phyloP scores from a whole-genome alignment of 2,888 invertebrate genomes.

The Junonia oenone region DNA sequence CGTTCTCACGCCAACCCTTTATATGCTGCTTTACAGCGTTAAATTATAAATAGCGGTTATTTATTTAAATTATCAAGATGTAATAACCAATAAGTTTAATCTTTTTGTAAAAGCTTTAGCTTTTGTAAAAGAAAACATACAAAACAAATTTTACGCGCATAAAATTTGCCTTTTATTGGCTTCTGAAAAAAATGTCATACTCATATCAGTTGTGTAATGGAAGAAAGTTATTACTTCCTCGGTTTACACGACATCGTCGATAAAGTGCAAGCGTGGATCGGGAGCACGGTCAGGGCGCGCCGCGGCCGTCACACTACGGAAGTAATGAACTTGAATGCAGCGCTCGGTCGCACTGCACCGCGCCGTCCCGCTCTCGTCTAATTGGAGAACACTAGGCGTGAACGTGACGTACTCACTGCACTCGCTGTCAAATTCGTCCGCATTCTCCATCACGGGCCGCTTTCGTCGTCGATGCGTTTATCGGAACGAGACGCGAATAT shows the following conservation, averaged over 20 bases:
- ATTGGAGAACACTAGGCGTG: conserved; percentile 57
- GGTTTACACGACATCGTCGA: conserved; percentile 37
- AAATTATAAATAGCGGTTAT: conserved; percentile 39
- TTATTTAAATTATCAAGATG: neutral
- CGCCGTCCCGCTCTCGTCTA: conserved; percentile 62
- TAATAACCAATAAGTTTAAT: neutral
- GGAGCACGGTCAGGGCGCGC: conserved; percentile 66
- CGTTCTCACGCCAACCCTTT: conserved; percentile 67
- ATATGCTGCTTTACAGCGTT: conserved; percentile 53
- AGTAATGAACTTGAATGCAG: conserved; percentile 81
- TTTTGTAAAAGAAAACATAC: neutral
- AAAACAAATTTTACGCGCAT: neutral
- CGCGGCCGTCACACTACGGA: conserved; percentile 68
- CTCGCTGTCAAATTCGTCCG: conserved; percentile 75
- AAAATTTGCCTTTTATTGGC: neutral
- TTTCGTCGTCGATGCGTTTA: conserved; percentile 79
- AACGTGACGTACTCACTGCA: conserved; percentile 74
- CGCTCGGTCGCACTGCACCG: conserved; percentile 58
- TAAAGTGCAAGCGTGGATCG: conserved; percentile 44
- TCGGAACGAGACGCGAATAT: conserved; percentile 80
- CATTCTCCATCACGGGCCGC: conserved; percentile 77
- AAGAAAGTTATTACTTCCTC: conserved; percentile 20
- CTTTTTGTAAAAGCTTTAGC: neutral
- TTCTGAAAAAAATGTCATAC: neutral
- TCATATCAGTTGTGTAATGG: neutral